Evolutionary conservation across 2,888 invertebrate genomes (phyloP).

Genomic region (Helleia helle): DNA sequence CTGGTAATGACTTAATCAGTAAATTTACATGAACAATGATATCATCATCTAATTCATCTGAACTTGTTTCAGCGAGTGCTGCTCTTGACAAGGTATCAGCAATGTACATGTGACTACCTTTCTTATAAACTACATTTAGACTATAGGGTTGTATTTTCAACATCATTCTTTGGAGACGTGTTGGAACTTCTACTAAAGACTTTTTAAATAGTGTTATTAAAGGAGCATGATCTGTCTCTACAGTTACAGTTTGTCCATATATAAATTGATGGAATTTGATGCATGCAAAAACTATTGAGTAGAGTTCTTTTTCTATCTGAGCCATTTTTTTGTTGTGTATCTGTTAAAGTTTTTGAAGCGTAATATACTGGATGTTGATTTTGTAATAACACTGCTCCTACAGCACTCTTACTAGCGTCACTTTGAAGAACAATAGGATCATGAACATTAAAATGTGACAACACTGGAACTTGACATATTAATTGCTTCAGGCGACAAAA

Average conservation of each 20-base stretch:
- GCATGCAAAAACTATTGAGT: slow-evolving; percentile 20
- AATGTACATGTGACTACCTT: slow-evolving; percentile 20
- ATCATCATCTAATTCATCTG: slow-evolving; percentile 18
- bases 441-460: slow-evolving; percentile 14
- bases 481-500: slow-evolving; percentile 6
- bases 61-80: slow-evolving; percentile 16
- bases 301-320: slow-evolving; percentile 22
- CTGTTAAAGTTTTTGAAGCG: slow-evolving; percentile 16
- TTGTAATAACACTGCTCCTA: slow-evolving; percentile 14
- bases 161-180: slow-evolving; percentile 21
- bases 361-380: slow-evolving; percentile 15
- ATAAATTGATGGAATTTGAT: slow-evolving; percentile 18
- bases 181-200: slow-evolving; percentile 17
- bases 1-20: slow-evolving; percentile 30
- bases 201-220: slow-evolving; percentile 21
- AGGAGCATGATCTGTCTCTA: slow-evolving; percentile 21
- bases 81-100: slow-evolving; percentile 20
- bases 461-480: slow-evolving; percentile 15
- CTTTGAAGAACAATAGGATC: slow-evolving; percentile 12
- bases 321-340: slow-evolving; percentile 10
- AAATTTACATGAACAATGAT: slow-evolving; percentile 27
- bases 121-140: slow-evolving; percentile 18
- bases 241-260: slow-evolving; percentile 17
- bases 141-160: slow-evolving; percentile 18
- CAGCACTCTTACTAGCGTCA: slow-evolving; percentile 8